These are phyloP conservation scores for Tuberolachnus salignus DNA, from an alignment of 2,888 invertebrate genomes.

Conservation along the genomic window DNA sequence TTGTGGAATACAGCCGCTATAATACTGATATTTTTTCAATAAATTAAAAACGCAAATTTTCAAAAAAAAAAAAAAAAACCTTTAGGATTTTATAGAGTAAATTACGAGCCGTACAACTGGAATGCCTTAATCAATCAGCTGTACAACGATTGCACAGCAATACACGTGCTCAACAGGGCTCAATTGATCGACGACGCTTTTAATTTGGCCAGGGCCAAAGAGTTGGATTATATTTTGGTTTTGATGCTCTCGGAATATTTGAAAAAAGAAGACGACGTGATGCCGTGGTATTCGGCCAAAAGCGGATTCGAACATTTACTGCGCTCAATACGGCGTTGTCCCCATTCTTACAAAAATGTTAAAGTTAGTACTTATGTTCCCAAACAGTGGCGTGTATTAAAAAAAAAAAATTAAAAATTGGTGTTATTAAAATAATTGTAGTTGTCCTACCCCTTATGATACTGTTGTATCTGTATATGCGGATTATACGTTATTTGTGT, in stretches of 20 bases:
- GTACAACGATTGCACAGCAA: constrained; percentile 66
- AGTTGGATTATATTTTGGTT: constrained; percentile 68
- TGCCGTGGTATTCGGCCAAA: constrained; percentile 65
- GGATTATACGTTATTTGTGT: too few species aligned
- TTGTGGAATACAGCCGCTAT: too few species aligned
- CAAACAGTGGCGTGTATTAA: too few species aligned
- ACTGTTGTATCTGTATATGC: too few species aligned
- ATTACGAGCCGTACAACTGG: constrained; percentile 76
- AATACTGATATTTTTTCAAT: too few species aligned
- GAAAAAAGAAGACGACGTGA: constrained; percentile 70
- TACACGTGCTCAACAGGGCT: constrained; percentile 70
- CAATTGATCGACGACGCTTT: constrained; percentile 83
- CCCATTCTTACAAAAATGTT: not conserved
- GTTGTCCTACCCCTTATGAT: too few species aligned
- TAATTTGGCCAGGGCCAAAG: constrained; percentile 72
- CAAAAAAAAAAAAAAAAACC: too few species aligned
- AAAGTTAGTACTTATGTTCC: not conserved
- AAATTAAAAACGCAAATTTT: not conserved
- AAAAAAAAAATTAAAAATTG: too few species aligned
- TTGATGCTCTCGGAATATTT: constrained; percentile 75
- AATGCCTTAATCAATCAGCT: constrained; percentile 71
- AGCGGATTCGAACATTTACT: constrained; percentile 22
- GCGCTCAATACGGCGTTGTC: constrained; percentile 3
- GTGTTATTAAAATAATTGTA: too few species aligned
- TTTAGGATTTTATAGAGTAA: constrained; percentile 71